Base-by-base conservation (phyloP, 2,797 vertebrate species). In the Hydrolagus colliei region DNA sequence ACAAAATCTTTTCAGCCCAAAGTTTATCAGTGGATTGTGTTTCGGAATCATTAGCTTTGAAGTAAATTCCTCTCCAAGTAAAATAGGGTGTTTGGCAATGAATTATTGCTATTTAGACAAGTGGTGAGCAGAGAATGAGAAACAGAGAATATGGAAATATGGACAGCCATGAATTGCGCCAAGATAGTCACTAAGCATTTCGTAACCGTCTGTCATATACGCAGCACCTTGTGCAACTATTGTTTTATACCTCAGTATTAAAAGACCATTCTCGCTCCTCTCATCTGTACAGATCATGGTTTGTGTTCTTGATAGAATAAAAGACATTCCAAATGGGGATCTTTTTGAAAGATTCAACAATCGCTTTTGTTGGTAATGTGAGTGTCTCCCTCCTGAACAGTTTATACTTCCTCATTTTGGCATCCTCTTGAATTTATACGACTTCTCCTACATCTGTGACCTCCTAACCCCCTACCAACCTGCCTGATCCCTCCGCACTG, bases 31-130 rank as follows among this genome's bases (percentile, higher is more conserved):
- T 92, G 88, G 88, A 92, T 94, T 89, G 90, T 91, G 88, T 91
- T 92, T 90, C 88, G 88, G 88, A 90, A 90, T 88, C 85, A 2
- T 86, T 22, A 86, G 86, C 89, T 93, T 95, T 93, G 91, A 95
- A 93, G 90, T 89, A 85, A 87, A 73, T 87, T 84, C 74, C 90
- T 91, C 71, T 90, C 89, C 88, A 89, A 93, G 94, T 90, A 92
- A 92, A 91, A 92, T 90, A 88, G 91, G 91, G 93, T 95, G 93
- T 95, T 92, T 89, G 88, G 87, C 73, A n/a, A 87, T 95, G 95
- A 96, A 96, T 96, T 95, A 96, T 91, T 89, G 90, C 90, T 96
- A 93, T 96, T 97, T 96, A 92, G 93, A 96, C 96, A 96, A 96
- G 94, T 94, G 95, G 94, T 4, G 91, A 95, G 92, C 93, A 94